These are phyloP conservation scores for Bhutanitis thaidina DNA, from an alignment of 2,888 invertebrate genomes.

Conservation along the genomic window DNA sequence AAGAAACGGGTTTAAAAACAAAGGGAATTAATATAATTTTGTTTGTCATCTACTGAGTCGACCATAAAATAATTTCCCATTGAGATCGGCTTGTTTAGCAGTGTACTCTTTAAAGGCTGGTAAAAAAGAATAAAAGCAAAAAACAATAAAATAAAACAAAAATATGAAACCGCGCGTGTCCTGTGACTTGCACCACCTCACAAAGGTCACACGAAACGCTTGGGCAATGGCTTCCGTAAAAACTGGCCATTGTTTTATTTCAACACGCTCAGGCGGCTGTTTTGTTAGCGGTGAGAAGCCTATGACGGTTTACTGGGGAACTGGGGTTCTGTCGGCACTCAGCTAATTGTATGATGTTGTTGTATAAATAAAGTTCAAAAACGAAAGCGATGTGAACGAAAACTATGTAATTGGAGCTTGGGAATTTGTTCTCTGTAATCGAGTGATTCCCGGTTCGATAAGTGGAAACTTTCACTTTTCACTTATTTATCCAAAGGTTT, in stretches of 20 bases:
- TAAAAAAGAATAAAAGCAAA: no score
- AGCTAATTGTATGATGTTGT: neutral
- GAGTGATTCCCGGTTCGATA: neutral
- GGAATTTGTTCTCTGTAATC: neutral
- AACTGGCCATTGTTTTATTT: slow-evolving; percentile 55
- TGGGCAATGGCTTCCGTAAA: slow-evolving; percentile 65
- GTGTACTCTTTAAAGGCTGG: no score
- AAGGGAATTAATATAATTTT: no score
- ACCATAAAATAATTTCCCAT: no score
- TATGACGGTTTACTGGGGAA: neutral
- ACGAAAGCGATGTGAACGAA: slow-evolving; percentile 5
- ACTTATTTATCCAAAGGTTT: no score
- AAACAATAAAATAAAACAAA: no score
- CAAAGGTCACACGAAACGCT: slow-evolving; percentile 56
- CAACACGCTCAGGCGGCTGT: slow-evolving; percentile 34
- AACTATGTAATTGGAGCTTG: slow-evolving; percentile 1
- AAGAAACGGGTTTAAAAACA: no score
- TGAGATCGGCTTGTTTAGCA: no score
- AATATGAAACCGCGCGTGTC: slow-evolving; percentile 16
- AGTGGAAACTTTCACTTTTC: neutral
- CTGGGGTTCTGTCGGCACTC: slow-evolving; percentile 17
- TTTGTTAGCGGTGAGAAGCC: slow-evolving; percentile 5
- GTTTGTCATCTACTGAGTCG: no score
- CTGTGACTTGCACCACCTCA: slow-evolving; percentile 29
- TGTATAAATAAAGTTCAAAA: neutral